A percentile compares a stretch with the other conserved stretches of the same genome.
These are phyloP conservation scores for Philopedon plagiatum DNA, from an alignment of 2,888 invertebrate species.

Conservation along the genomic window DNA sequence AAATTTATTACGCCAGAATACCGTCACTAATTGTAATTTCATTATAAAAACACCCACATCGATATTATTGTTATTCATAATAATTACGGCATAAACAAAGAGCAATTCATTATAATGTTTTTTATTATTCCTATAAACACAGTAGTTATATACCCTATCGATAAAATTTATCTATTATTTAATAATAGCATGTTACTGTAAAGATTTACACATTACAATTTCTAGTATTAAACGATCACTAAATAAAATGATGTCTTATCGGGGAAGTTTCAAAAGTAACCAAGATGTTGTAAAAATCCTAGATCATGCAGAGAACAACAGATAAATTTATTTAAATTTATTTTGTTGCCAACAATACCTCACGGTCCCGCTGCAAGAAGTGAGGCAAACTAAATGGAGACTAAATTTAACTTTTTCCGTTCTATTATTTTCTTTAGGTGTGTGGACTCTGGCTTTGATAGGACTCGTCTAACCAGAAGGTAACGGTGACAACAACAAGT, in stretches of 20 bases:
- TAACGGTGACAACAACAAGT: no score
- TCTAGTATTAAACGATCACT: background rate
- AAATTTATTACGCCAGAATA: background rate
- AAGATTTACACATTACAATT: conserved; percentile 31
- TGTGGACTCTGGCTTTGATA: no score
- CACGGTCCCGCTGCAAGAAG: no score
- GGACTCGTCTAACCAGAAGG: no score
- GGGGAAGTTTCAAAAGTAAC: background rate
- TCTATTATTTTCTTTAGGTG: no score
- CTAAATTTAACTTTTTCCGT: no score
- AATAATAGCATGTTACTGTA: conserved; percentile 39
- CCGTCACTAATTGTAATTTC: background rate
- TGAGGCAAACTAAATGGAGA: no score
- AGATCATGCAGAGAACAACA: no score
- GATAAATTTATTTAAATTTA: no score
- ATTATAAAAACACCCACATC: conserved; percentile 13
- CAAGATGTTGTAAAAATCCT: no score
- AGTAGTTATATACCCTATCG: conserved; percentile 33
- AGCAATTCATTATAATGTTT: conserved; percentile 39
- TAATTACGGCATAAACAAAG: conserved; percentile 44
- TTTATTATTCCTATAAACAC: conserved; percentile 44
- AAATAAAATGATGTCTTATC: background rate
- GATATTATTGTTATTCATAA: conserved; percentile 31
- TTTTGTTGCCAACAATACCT: no score
- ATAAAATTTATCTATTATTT: no score